Base-by-base conservation (phyloP, 2,888 invertebrate species). In the Tenthredo mesomela region DNA sequence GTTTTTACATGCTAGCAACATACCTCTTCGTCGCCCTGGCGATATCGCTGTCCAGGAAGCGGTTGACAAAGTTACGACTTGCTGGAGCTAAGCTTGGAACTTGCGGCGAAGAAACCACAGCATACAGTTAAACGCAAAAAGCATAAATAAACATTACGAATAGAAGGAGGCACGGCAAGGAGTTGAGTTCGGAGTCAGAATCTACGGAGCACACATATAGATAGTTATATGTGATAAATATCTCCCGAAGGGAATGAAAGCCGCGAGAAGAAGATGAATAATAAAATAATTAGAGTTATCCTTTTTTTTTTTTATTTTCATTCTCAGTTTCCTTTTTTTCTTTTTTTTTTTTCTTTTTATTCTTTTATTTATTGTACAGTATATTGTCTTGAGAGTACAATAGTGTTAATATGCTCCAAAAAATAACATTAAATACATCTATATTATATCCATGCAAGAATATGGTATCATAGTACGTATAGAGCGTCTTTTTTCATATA, bases 71-170 rank as follows among this genome's bases (percentile, higher is more conserved):
- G 84, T 85, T 85, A 85, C 84, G 82, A 85, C 80, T 43, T 82
- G 82, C 82, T 82, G 70, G 29, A 82, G 84, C 84, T 67, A 70
- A 80, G 84, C 82, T 65, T 67, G 67, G 71, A 78, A 70, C 82
- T 82, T 78, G 82, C 82, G 58, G 82, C 82, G 40, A 82, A 37
- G 84, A 89, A 87, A 91, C 91, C 91, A 88, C 90, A 89, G 88
- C 89, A 89, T 89, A 90, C 91, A 91, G 90, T 91, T 90, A 90
- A 88, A 87, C 88, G 89, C 88, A 88, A 90, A 87, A 86, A 90
- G 89, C 88, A 89, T 89, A 89, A 89, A 89, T 89, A 87, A 89
- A 89, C 87, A 88, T 82, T 82, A 82, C 67, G 82, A 82, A 82
- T 82, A 82, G 82, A 82, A 82, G 82, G 82, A 82, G 82, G 25